Base-by-base conservation (phyloP, 2,797 vertebrate species). In the Rhadinocentrus ornatus region DNA sequence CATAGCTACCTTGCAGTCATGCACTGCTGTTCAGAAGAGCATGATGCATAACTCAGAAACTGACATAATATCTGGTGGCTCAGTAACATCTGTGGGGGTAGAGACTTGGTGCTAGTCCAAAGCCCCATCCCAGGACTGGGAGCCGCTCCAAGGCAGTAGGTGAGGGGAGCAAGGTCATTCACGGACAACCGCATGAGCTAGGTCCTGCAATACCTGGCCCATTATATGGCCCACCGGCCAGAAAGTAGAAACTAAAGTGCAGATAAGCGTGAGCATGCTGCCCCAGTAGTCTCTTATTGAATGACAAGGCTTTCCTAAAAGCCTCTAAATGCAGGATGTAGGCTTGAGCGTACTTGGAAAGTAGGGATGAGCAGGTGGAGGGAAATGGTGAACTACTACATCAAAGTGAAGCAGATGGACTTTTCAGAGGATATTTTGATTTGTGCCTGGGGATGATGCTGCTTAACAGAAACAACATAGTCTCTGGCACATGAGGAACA, bases 161-260 rank as follows among this genome's bases (percentile, higher is more conserved):
- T 95, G 94, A 94, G 89, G 87, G 85, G 93, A 94, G 93, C 94
- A 95, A 95, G 94, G 94, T 95, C 94, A 89, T 95, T 94, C 93
- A 94, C 85, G 94, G 94, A 93, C 94, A 94, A 89, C 89, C 76
- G 76, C 89, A 83, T 84, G 91, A 94, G 92, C 91, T 85, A 59
- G 88, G 88, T 84, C 85, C 85, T 59, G 83, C 82, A 91, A n/a
- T 72, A 93, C 91, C 89, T 93, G 88, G 91, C 88, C 91, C 83
- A 59, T 85, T 58, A 53, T 85, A 78, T 37, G 79, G 88, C 85
- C 86, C 85, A 67, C 62, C 66, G 62, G 87, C 89, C 88, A 89
- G 77, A 91, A 88, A 90, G 86, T 86, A 89, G 81, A 89, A 88
- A 88, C 80, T 81, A 89, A 92, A 89, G 86, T 82, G 90, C 80